A percentile compares a stretch with the other conserved stretches of the same genome.
phyloP scores from a whole-genome alignment of 2,888 invertebrate species.

The Orgyia antiqua region DNA sequence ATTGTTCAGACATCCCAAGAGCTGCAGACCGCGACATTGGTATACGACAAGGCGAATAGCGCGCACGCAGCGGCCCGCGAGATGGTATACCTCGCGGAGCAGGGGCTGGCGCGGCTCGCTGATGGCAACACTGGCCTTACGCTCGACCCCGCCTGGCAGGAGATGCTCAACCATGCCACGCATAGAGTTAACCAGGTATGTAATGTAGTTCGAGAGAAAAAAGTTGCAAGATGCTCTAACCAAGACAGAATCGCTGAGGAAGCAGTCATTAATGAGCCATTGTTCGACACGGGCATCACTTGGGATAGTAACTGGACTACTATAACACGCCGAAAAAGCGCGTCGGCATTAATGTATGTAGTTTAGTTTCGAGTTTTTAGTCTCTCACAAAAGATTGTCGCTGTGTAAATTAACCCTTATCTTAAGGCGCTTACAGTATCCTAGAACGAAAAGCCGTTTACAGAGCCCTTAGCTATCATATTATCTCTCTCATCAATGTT shows the following conservation, averaged over 20 bases:
- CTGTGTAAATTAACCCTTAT: too few species aligned
- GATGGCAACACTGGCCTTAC: conserved; percentile 80
- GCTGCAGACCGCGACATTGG: conserved; percentile 85
- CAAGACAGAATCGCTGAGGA: not conserved
- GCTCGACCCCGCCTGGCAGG: conserved; percentile 95
- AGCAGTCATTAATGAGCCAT: not conserved
- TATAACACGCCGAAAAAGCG: too few species aligned
- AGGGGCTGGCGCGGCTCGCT: conserved; percentile 79
- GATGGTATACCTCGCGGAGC: conserved; percentile 82
- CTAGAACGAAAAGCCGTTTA: too few species aligned
- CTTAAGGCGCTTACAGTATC: too few species aligned
- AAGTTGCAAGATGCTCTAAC: not conserved
- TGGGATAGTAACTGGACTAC: too few species aligned
- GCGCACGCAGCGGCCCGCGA: conserved; percentile 94
- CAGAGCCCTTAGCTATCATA: too few species aligned
- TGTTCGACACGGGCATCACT: too few species aligned
- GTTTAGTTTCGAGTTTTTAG: too few species aligned
- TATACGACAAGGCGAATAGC: conserved; percentile 93
- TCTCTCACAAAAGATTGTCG: too few species aligned
- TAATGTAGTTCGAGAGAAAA: not conserved
- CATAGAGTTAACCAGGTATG: conserved; percentile 87
- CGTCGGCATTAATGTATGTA: too few species aligned
- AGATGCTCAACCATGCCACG: conserved; percentile 96
- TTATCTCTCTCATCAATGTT: too few species aligned
- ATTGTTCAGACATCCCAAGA: conserved; percentile 88